Percentiles rank a stretch among this genome's conserved stretches.
phyloP scores from a whole-genome alignment of 2,113 vertebrate species.

The Okapia johnstoni region DNA sequence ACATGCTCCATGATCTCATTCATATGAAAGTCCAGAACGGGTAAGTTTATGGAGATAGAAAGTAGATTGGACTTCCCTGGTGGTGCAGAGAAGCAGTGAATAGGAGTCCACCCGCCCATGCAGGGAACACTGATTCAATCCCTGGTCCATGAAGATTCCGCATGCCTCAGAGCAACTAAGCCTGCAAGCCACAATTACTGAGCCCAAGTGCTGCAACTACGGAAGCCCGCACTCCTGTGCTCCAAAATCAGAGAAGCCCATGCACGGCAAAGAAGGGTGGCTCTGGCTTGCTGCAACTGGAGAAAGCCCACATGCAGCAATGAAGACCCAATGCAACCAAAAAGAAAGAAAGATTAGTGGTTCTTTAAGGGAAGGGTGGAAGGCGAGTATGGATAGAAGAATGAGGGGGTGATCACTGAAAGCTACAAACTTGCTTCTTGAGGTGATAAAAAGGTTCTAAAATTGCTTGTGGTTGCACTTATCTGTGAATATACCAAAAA shows the following conservation, averaged over 20 bases:
- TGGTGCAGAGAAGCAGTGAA: background rate
- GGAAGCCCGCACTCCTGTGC: fast-evolving
- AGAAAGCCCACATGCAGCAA: background rate
- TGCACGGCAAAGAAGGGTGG: background rate
- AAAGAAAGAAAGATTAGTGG: background rate
- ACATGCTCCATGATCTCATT: background rate
- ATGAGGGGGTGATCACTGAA: background rate
- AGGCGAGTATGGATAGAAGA: background rate
- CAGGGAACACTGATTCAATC: background rate
- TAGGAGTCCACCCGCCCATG: background rate
- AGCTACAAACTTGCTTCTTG: background rate
- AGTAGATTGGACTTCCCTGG: background rate
- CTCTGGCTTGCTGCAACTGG: background rate
- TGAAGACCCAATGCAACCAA: background rate
- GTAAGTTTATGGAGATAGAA: background rate
- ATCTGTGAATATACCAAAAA: background rate
- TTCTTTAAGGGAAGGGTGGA: background rate
- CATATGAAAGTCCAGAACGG: background rate
- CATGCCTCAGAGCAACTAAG: background rate
- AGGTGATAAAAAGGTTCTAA: background rate
- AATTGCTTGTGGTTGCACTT: background rate
- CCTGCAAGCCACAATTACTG: background rate
- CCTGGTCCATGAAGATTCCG: background rate
- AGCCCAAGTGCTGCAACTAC: background rate
- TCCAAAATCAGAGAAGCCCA: background rate